Base-by-base conservation (phyloP, 37 sponge, comb jelly and placozoan species). In the Axinella damicornis region DNA sequence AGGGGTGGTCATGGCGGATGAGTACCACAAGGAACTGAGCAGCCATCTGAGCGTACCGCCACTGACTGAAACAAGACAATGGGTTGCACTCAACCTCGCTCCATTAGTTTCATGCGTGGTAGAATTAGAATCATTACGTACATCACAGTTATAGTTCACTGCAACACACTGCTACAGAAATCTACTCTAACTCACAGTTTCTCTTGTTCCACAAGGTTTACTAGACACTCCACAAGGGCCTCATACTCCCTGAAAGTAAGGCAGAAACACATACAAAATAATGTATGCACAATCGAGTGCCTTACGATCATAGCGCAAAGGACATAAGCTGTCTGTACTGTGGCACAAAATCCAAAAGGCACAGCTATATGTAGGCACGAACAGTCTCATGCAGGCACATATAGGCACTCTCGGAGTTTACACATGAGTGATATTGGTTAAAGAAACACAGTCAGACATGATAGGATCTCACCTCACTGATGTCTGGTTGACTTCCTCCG, bases 131-230 rank as follows among this genome's bases (percentile, higher is more conserved):
- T n/a, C n/a, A n/a, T n/a, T n/a, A n/a, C n/a, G n/a, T n/a, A n/a
- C n/a, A n/a, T n/a, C n/a, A n/a, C n/a, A n/a, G n/a, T n/a, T n/a
- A n/a, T n/a, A n/a, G n/a, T n/a, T n/a, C n/a, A n/a, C n/a, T n/a
- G n/a, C n/a, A n/a, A n/a, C n/a, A n/a, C n/a, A n/a, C n/a, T n/a
- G n/a, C n/a, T n/a, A n/a, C n/a, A n/a, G n/a, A n/a, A n/a, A n/a
- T n/a, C n/a, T n/a, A n/a, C n/a, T n/a, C n/a, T n/a, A 63, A 81
- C 91, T 80, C 53, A 90, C 91, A 90, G 70, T 19, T 90, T 85
- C 53, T 71, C 87, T 19, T 66, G 16, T 55, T 74, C 82, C 64
- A 85, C 36, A 1, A 90, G 71, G 46, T 79, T 34, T 15, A 85
- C 86, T 53, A 90, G 63, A 25, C 20, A 54, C 4, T 53, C 57